These are phyloP conservation scores for Furcula furcula DNA, from an alignment of 2,888 invertebrate species.

Conservation along the genomic window DNA sequence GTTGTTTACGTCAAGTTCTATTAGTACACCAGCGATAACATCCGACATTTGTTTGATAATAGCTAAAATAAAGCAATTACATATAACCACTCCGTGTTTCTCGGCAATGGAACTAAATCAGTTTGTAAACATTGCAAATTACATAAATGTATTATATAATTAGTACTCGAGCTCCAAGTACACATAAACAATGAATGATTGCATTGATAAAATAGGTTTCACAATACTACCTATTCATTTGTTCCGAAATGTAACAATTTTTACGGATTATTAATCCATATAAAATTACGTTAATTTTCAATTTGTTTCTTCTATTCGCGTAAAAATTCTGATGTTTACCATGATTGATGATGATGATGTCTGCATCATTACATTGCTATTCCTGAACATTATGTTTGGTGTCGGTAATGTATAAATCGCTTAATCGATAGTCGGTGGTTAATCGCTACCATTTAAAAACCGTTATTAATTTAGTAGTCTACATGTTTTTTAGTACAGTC, in stretches of 20 bases:
- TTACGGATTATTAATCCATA: too few species aligned
- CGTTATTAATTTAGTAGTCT: too few species aligned
- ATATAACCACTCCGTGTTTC: slow-evolving; percentile 4
- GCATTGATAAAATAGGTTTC: slow-evolving; percentile 5
- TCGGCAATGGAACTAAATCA: slow-evolving; percentile 9
- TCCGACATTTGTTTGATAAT: neutral
- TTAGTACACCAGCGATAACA: slow-evolving; percentile 4
- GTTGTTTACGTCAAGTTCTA: slow-evolving; percentile 1
- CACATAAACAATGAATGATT: slow-evolving; percentile 11
- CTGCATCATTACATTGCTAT: slow-evolving; percentile 4
- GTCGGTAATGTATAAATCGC: slow-evolving; percentile 13
- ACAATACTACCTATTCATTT: too few species aligned
- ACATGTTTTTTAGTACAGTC: slow-evolving; percentile 1
- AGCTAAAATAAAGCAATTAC: slow-evolving; percentile 3
- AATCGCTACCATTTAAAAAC: too few species aligned
- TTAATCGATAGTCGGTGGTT: slow-evolving; percentile 1
- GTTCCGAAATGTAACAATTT: too few species aligned
- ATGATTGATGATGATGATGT: too few species aligned
- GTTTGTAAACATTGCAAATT: slow-evolving; percentile 7
- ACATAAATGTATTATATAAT: slow-evolving; percentile 18
- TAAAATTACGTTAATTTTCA: too few species aligned
- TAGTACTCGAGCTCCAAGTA: neutral
- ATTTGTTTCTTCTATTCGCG: too few species aligned
- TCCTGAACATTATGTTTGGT: slow-evolving; percentile 3
- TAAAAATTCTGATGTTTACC: too few species aligned